Percentiles rank a stretch among this genome's conserved stretches.
Evolutionary conservation across 2,888 invertebrate genomes (phyloP).

Genomic region (Cotesia congregata): DNA sequence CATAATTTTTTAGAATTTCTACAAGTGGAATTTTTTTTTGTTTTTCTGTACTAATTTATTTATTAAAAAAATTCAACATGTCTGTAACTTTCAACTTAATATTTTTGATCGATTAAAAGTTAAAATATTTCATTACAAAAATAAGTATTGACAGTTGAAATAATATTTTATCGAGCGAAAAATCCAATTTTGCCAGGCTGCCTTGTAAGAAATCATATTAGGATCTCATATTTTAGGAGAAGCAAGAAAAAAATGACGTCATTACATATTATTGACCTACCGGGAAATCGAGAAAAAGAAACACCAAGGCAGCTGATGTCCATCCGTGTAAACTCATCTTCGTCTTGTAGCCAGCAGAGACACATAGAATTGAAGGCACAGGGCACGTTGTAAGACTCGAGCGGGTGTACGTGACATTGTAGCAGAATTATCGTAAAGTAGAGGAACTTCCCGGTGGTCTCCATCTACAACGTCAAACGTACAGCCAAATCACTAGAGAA

Average conservation of each 20-base stretch:
- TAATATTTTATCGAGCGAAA: too few relatives aligned
- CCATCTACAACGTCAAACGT: conserved; percentile 46
- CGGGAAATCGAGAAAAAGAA: conserved; percentile 81
- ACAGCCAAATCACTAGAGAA: conserved; percentile 8
- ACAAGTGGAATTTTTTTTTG: too few relatives aligned
- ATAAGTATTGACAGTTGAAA: too few relatives aligned
- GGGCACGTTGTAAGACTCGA: conserved; percentile 72
- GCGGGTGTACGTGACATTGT: conserved; percentile 70
- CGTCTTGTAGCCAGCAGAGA: conserved; percentile 77
- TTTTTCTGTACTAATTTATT: too few relatives aligned
- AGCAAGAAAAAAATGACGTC: background rate
- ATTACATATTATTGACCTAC: conserved; percentile 66
- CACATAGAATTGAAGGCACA: conserved; percentile 81
- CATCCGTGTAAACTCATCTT: conserved; percentile 67
- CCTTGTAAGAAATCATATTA: too few relatives aligned
- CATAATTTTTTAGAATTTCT: too few relatives aligned
- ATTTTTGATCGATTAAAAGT: too few relatives aligned
- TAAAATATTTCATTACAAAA: too few relatives aligned
- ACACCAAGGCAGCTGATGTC: conserved; percentile 80
- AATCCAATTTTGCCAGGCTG: too few relatives aligned
- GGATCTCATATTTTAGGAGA: too few relatives aligned
- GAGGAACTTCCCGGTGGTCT: conserved; percentile 42
- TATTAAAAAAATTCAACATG: too few relatives aligned
- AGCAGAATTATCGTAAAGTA: conserved; percentile 51
- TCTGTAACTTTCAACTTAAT: too few relatives aligned